phyloP scores from a whole-genome alignment of 2,888 invertebrate genomes.

The Erpobdella octoculata region DNA sequence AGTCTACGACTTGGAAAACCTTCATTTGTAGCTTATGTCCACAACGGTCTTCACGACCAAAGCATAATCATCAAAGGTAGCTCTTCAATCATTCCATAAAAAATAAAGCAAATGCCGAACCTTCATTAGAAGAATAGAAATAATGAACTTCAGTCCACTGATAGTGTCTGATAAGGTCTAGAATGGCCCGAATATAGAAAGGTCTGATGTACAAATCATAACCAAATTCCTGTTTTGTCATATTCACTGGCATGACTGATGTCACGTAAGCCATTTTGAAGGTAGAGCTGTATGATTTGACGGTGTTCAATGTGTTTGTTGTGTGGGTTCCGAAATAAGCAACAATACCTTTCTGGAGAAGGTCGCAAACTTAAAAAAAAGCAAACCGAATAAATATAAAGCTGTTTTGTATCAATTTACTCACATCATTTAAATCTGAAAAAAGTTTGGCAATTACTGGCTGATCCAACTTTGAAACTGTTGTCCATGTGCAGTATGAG shows the following conservation, averaged over 20 bases:
- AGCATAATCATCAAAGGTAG: no score
- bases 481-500: constrained; percentile 6
- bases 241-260: constrained; percentile 42
- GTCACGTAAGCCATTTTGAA: constrained; percentile 47
- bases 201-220: constrained; percentile 66
- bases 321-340: constrained; percentile 44
- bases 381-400: not conserved
- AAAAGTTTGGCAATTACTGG: constrained; percentile 3
- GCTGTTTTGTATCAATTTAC: not conserved
- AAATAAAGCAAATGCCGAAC: no score
- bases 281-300: constrained; percentile 45
- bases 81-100: no score
- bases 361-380: constrained; percentile 43
- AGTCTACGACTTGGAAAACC: no score
- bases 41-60: no score
- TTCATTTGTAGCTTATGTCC: no score
- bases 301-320: constrained; percentile 43
- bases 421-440: not conserved
- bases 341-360: constrained; percentile 42
- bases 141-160: constrained; percentile 82
- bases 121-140: constrained; percentile 72
- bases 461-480: constrained; percentile 25
- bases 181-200: constrained; percentile 86
- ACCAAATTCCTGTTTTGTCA: constrained; percentile 33
- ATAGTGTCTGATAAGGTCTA: constrained; percentile 85